Conservation (phyloP, 2,888 invertebrate genomes). For the Nymphalis urticae region DNA sequence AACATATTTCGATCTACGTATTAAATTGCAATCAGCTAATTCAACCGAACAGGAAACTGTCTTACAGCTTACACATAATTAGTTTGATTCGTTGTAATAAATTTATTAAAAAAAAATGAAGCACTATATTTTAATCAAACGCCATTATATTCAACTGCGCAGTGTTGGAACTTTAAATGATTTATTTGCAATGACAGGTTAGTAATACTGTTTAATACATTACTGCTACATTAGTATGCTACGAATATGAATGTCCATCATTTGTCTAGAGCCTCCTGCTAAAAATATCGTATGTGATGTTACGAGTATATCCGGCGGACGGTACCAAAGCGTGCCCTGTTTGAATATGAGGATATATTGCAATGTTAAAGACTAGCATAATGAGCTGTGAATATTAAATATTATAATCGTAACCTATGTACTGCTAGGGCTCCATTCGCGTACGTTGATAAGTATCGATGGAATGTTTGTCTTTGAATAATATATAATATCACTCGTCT, state of each 20-base stretch:
- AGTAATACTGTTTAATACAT: background rate
- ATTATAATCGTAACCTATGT: slow-evolving; percentile 14
- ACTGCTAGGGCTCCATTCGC: background rate
- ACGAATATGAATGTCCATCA: slow-evolving; percentile 57
- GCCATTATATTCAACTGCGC: background rate
- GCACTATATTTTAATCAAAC: no score
- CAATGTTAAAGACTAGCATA: slow-evolving; percentile 27
- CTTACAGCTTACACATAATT: no score
- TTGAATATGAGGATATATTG: slow-evolving; percentile 59
- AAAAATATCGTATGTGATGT: slow-evolving; percentile 62
- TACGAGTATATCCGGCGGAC: slow-evolving; percentile 69
- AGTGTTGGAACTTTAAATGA: background rate
- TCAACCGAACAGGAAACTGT: no score
- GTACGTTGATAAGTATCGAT: background rate
- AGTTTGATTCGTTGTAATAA: no score
- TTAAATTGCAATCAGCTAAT: no score
- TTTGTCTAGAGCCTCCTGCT: slow-evolving; percentile 51
- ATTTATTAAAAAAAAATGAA: no score
- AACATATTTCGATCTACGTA: no score
- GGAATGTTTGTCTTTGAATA: background rate
- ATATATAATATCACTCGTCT: no score
- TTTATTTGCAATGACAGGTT: background rate
- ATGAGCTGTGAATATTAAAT: slow-evolving; percentile 23
- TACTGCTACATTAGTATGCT: slow-evolving; percentile 41
- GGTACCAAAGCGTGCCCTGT: slow-evolving; percentile 60